These are phyloP conservation scores for Apis cerana DNA, from an alignment of 1,140 invertebrate genomes.

Conservation along the genomic window DNA sequence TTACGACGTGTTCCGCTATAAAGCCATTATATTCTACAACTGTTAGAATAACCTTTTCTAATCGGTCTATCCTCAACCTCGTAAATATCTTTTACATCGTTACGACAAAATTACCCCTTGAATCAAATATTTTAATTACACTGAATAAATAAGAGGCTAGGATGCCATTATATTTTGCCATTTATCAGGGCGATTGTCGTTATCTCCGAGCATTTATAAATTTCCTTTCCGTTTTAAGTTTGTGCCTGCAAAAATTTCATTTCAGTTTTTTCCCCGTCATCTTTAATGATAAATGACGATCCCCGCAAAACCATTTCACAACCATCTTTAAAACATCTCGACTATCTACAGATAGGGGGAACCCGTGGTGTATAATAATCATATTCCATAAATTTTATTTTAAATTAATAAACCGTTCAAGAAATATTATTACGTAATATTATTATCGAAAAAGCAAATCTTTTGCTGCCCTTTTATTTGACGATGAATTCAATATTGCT, in stretches of 20 bases:
- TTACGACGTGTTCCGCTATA: slow-evolving; percentile 34
- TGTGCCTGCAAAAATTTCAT: no score
- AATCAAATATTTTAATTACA: slow-evolving; percentile 31
- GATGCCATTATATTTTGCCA: background rate
- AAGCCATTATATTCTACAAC: slow-evolving; percentile 22
- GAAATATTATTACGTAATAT: no score
- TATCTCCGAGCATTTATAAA: background rate
- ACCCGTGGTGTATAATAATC: no score
- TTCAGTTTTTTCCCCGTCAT: no score
- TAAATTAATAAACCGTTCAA: no score
- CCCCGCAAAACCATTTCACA: no score
- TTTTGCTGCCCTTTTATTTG: background rate
- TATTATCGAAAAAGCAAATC: background rate
- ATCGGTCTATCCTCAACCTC: background rate
- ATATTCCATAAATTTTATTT: no score
- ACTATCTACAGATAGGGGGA: no score
- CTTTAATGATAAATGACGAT: no score
- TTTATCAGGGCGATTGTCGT: background rate
- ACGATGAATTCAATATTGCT: background rate
- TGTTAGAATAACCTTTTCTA: slow-evolving; percentile 21
- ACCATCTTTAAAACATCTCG: no score
- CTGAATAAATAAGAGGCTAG: background rate
- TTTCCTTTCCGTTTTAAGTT: background rate
- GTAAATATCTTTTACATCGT: slow-evolving; percentile 15
- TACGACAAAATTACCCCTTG: background rate